These are phyloP conservation scores for Drosophila conformis DNA, from an alignment of 2,888 invertebrate species.

Conservation along the genomic window DNA sequence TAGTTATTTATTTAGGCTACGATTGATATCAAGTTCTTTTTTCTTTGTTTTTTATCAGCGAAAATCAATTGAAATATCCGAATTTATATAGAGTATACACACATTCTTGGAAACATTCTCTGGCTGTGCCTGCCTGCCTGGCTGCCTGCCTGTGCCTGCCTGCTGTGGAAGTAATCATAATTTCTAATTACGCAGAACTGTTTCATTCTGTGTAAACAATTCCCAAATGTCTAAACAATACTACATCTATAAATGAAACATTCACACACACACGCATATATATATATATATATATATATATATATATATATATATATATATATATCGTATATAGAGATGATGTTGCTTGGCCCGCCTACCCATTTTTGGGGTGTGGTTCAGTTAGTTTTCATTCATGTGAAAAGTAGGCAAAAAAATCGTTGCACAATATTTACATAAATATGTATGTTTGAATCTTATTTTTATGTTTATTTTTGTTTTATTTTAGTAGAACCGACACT, in stretches of 20 bases:
- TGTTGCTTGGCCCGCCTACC: constrained; percentile 5
- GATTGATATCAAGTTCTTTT: constrained; percentile 15
- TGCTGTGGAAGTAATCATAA: constrained; percentile 20
- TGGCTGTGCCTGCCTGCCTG: not conserved
- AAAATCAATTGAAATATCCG: constrained; percentile 60
- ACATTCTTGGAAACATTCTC: constrained; percentile 31
- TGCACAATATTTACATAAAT: constrained; percentile 11
- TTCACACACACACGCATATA: not conserved
- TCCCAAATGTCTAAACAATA: constrained; percentile 25
- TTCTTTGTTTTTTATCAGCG: constrained; percentile 43
- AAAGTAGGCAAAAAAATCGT: constrained; percentile 16
- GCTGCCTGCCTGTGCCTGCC: not conserved
- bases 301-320: not conserved
- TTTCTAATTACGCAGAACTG: constrained; percentile 42
- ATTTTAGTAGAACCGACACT: constrained; percentile 33
- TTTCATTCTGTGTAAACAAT: constrained; percentile 42
- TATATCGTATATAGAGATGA: constrained; percentile 11
- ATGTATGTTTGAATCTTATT: not conserved
- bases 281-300: not conserved
- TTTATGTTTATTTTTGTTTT: constrained; percentile 2
- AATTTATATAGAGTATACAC: constrained; percentile 19
- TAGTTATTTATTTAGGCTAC: constrained; percentile 12
- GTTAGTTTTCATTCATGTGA: constrained; percentile 47
- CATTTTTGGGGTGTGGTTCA: constrained; percentile 51
- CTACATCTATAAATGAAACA: constrained; percentile 16